phyloP scores from a whole-genome alignment of 1,140 invertebrate species.

The Macrostomum lignano region DNA sequence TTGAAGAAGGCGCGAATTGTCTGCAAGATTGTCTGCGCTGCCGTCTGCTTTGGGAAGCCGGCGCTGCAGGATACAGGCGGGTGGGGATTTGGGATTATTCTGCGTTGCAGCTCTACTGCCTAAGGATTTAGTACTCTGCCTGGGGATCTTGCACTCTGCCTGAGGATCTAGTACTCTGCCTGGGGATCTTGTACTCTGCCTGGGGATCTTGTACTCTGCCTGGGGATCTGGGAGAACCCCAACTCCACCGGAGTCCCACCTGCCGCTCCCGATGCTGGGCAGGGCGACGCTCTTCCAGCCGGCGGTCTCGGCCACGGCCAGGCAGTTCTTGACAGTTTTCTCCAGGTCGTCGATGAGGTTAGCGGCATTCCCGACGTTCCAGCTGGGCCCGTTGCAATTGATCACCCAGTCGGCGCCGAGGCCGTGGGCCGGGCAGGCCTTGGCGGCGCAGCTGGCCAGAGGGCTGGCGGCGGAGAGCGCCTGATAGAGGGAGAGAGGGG shows the following conservation, averaged over 20 bases:
- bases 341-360: conserved; percentile 28
- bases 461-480: too few relatives aligned
- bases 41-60: conserved; percentile 33
- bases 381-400: conserved; percentile 31
- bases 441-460: too few relatives aligned
- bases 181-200: too few relatives aligned
- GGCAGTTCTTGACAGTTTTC: conserved; percentile 30
- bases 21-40: conserved; percentile 32
- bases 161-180: too few relatives aligned
- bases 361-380: conserved; percentile 12
- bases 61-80: conserved; percentile 18
- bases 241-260: too few relatives aligned
- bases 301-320: conserved; percentile 30
- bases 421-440: too few relatives aligned
- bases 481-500: too few relatives aligned
- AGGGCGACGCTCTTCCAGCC: conserved; percentile 31
- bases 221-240: too few relatives aligned
- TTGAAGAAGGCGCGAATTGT: conserved; percentile 32
- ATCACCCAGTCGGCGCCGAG: too few relatives aligned
- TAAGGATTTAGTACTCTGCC: conserved; percentile 7
- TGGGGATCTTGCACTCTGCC: too few relatives aligned
- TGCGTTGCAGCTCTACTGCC: neutral
- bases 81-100: too few relatives aligned
- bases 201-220: too few relatives aligned
- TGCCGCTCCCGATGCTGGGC: conserved; percentile 31